These are phyloP conservation scores for Geotria australis DNA, from an alignment of 2,797 vertebrate species.

Conservation along the genomic window DNA sequence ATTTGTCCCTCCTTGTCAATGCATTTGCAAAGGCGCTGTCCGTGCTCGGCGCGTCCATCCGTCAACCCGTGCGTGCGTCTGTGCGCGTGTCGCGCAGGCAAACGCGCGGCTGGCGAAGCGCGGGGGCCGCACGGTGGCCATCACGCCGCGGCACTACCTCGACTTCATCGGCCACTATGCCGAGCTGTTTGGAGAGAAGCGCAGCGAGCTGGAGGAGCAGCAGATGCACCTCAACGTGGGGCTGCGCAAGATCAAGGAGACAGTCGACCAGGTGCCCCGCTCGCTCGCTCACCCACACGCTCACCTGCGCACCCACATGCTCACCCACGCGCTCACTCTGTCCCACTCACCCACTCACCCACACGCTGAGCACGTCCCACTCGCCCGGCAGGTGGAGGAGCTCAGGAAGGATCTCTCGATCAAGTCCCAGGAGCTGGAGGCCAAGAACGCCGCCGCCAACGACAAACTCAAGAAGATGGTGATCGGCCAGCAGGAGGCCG, in stretches of 20 bases:
- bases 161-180: conserved; percentile 99
- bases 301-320: too few relatives aligned
- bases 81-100: too few relatives aligned
- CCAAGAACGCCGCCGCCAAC: conserved; percentile 89
- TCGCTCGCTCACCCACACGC: not conserved
- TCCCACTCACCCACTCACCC: too few relatives aligned
- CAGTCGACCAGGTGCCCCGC: conserved; percentile 69
- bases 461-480: conserved; percentile 99
- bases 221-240: conserved; percentile 98
- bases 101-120: conserved; percentile 78
- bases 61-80: too few relatives aligned
- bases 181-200: conserved; percentile 89
- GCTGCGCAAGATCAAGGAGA: conserved; percentile 93
- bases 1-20: too few relatives aligned
- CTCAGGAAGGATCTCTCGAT: conserved; percentile 71
- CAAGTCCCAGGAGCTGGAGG: conserved; percentile 89
- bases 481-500: conserved; percentile 90
- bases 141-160: conserved; percentile 89
- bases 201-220: conserved; percentile 88
- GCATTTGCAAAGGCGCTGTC: too few relatives aligned
- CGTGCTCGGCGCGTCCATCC: too few relatives aligned
- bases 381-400: conserved; percentile 46
- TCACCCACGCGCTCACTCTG: too few relatives aligned
- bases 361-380: too few relatives aligned
- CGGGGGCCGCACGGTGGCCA: conserved; percentile 78